Percentiles rank a stretch among this genome's conserved stretches.
These are phyloP conservation scores for Electrona antarctica DNA, from an alignment of 2,113 vertebrate species.

Conservation along the genomic window DNA sequence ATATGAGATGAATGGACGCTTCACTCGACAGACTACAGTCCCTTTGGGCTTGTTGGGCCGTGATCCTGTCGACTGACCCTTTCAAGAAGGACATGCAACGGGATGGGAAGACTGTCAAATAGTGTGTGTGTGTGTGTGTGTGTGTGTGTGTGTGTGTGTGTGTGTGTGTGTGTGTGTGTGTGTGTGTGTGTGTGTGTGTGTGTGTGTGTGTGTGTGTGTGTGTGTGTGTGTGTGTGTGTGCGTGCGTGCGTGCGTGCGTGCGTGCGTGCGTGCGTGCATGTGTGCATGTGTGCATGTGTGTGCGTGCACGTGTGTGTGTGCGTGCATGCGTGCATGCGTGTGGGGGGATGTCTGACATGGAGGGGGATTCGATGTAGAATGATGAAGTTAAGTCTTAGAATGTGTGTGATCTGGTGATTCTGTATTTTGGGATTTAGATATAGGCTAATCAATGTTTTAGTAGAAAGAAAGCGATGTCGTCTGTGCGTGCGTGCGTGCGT, in stretches of 20 bases:
- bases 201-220: too few relatives aligned
- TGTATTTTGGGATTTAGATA: constrained; percentile 80
- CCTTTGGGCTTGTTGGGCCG: not conserved
- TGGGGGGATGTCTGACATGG: not conserved
- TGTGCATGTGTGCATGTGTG: not conserved
- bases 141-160: too few relatives aligned
- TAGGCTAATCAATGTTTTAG: too few relatives aligned
- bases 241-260: too few relatives aligned
- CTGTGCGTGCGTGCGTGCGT: too few relatives aligned
- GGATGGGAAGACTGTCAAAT: not conserved
- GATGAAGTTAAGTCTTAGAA: constrained; percentile 10
- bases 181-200: constrained; percentile 5
- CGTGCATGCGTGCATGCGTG: not conserved
- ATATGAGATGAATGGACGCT: constrained; percentile 33
- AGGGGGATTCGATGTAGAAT: too few relatives aligned
- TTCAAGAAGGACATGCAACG: too few relatives aligned
- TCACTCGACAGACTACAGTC: constrained; percentile 24
- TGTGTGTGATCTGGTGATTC: constrained; percentile 90
- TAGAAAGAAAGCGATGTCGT: too few relatives aligned
- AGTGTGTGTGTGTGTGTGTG: too few relatives aligned
- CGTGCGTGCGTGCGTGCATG: not conserved
- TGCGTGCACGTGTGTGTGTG: constrained; percentile 56
- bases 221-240: too few relatives aligned
- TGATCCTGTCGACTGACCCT: too few relatives aligned
- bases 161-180: too few relatives aligned